Conservation (phyloP, 2,113 vertebrate species). For the Nipponia nippon region DNA sequence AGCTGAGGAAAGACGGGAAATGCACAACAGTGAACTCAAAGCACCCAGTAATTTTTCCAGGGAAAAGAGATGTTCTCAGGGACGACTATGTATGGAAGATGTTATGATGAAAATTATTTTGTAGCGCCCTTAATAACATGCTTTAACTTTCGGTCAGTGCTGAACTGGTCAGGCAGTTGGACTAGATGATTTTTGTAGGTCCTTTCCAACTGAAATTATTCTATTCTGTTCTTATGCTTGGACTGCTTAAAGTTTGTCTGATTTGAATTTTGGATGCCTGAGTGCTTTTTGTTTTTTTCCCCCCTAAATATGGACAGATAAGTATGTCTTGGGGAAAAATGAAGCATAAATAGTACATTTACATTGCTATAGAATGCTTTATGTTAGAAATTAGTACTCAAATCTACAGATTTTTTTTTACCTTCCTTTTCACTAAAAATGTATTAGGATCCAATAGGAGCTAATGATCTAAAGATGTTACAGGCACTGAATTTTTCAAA, state of each 20-base stretch:
- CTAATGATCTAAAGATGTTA: not conserved
- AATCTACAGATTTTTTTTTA: not conserved
- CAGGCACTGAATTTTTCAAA: not conserved
- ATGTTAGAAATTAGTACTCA: not conserved
- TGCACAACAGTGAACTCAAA: not conserved
- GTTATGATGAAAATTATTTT: not conserved
- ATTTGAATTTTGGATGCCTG: not conserved
- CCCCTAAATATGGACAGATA: not conserved
- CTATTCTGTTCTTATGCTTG: rapidly evolving
- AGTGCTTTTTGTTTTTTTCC: not conserved
- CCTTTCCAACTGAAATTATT: not conserved
- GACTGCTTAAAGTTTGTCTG: not conserved
- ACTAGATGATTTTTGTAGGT: not conserved
- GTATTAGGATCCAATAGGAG: not conserved
- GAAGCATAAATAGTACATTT: not conserved
- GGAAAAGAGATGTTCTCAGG: not conserved
- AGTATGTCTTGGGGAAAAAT: not conserved
- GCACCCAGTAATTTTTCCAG: not conserved
- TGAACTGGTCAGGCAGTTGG: not conserved
- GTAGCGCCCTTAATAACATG: not conserved
- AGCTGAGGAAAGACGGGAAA: not conserved
- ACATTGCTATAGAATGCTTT: not conserved
- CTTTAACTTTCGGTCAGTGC: not conserved
- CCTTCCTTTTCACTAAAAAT: not conserved
- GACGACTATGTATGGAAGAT: not conserved